These are phyloP conservation scores for Baryphthengus martii DNA, from an alignment of 2,113 vertebrate genomes.

Conservation along the genomic window DNA sequence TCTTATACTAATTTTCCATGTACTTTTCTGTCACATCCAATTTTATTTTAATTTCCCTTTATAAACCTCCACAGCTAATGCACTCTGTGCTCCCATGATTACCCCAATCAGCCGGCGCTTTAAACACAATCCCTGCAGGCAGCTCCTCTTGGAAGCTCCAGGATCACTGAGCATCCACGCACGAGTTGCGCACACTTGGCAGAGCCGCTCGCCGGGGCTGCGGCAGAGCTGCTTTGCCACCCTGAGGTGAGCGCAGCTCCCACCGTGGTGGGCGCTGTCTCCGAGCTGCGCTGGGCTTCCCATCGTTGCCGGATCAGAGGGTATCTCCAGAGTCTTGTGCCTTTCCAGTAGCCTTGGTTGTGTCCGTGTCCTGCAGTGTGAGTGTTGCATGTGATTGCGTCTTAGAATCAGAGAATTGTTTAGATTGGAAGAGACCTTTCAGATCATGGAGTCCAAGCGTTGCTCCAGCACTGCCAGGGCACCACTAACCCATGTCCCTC, in stretches of 20 bases:
- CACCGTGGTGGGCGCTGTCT: accelerated
- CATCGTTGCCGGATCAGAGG: accelerated
- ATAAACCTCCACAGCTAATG: constrained; percentile 68
- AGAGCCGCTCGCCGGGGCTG: accelerated
- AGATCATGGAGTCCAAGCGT: background rate
- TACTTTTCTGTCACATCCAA: constrained; percentile 73
- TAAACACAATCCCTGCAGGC: constrained; percentile 67
- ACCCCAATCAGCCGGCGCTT: constrained; percentile 66
- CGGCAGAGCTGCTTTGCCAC: constrained; percentile 10
- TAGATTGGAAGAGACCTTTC: background rate
- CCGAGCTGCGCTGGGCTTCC: background rate
- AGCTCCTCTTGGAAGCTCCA: constrained; percentile 32
- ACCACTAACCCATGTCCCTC: background rate
- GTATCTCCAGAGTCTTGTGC: background rate
- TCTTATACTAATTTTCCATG: constrained; percentile 64
- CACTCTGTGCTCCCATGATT: constrained; percentile 66
- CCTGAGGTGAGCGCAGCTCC: background rate
- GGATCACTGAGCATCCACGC: background rate
- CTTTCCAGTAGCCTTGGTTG: background rate
- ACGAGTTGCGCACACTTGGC: background rate
- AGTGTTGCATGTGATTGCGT: accelerated
- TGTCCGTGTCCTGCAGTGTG: accelerated
- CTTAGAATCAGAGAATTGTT: background rate
- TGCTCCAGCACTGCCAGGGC: background rate
- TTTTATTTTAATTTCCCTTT: constrained; percentile 73